Evolutionary conservation across 2,888 invertebrate species (phyloP), one percentile per base, ranked within the genome.

Genomic region (Exephanes ischioxanthus): DNA sequence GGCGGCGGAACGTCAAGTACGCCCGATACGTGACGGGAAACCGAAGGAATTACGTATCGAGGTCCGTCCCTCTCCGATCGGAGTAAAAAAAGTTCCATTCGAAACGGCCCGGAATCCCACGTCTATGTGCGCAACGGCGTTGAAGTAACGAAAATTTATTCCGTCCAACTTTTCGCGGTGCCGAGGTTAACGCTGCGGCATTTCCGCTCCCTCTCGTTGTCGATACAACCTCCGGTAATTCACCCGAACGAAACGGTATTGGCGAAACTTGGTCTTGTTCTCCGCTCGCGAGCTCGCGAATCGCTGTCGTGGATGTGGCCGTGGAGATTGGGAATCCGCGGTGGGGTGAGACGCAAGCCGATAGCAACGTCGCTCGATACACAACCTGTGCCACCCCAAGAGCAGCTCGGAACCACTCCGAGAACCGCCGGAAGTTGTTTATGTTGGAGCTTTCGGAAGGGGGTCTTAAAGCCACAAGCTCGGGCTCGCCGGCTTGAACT

Each of bases 11-110:
- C 73, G 73, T 83, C 83, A 83, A 86, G 83, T 86, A 83, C 83
- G 72, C 9, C 16, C 45, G 53, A 80, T 80, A 83, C 86, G 86
- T 83, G 86, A 83, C 80, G 70, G 5, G 86, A 80, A 86, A 83
- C 51, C 86, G 83, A 78, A 83, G 66, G 63, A 37, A 82, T 72
- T 66, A 70, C 58, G 30, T 53, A 82, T 51, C 85, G 66, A 19
- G 45, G 3, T 26, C 11, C 51, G 30, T n/a, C 37, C n/a, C 55
- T 7, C 33, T 51, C 30, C 11, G 30, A 33, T 6, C 37, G 19
- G 7, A 55, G 33, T 3, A 11, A 76, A 16, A 76, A 80, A 86
- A 83, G 75, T 77, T 80, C n/a, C 16, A 9, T 2, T 45, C 22
- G 51, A 48, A 48, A 48, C 45, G 70, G 26, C 30, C 33, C 53